These are phyloP conservation scores for Coregonus ussuriensis DNA, from an alignment of 2,797 vertebrate genomes.

Conservation along the genomic window DNA sequence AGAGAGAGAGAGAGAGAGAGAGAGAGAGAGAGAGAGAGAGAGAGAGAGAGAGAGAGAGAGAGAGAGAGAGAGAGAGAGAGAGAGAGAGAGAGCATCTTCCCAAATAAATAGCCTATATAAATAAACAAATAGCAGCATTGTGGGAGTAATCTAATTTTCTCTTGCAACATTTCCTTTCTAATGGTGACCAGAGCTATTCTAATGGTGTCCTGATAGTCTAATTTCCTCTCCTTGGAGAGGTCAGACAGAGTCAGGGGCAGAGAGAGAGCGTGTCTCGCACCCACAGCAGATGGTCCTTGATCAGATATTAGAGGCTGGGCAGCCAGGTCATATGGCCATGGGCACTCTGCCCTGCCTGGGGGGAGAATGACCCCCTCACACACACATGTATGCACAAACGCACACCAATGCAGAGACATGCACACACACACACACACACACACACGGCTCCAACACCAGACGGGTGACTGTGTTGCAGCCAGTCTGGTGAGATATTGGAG, in stretches of 20 bases:
- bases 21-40: neutral
- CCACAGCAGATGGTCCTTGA: conserved; percentile 81
- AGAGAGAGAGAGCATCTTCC: neutral
- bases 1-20: too few species aligned
- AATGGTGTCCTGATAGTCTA: conserved; percentile 66
- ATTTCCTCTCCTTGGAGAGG: conserved; percentile 75
- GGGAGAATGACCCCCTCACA: conserved; percentile 30
- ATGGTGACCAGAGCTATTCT: conserved; percentile 65
- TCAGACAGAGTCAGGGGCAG: conserved; percentile 51
- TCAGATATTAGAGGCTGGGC: conserved; percentile 76
- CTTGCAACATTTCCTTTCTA: conserved; percentile 56
- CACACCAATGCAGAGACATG: conserved; percentile 40
- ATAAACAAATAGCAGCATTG: conserved; percentile 41
- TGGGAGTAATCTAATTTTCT: conserved; percentile 58
- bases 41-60: neutral
- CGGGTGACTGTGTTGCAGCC: conserved; percentile 44
- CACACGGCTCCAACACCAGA: conserved; percentile 57
- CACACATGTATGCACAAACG: neutral
- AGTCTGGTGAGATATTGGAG: conserved; percentile 48
- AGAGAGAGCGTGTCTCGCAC: conserved; percentile 64
- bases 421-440: neutral
- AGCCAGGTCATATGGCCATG: conserved; percentile 63
- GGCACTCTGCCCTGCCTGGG: conserved; percentile 54
- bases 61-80: too few species aligned
- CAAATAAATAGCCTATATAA: conserved; percentile 12